These are phyloP conservation scores for Carpatolechia fugitivella DNA, from an alignment of 2,888 invertebrate genomes.

Conservation along the genomic window DNA sequence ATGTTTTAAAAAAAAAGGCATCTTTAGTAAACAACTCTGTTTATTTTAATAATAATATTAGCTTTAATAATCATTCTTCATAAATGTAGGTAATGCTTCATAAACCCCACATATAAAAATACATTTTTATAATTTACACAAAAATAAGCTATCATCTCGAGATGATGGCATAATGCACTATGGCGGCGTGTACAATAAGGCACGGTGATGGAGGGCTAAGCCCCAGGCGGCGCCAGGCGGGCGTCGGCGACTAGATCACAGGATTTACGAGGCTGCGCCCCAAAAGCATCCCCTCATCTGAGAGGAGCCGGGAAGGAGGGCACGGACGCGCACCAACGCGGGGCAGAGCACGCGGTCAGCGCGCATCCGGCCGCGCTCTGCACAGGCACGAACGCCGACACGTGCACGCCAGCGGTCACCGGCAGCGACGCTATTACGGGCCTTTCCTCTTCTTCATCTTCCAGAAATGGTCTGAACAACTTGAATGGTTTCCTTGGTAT, in stretches of 20 bases:
- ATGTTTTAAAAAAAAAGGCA: conserved; percentile 35
- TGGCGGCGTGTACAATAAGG: conserved; percentile 75
- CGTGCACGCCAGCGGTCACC: conserved; percentile 55
- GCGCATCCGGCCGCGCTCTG: conserved; percentile 66
- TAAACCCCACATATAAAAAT: conserved; percentile 78
- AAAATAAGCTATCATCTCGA: conserved; percentile 69
- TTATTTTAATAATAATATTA: conserved; percentile 67
- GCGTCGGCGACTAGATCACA: conserved; percentile 78
- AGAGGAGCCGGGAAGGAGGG: conserved; percentile 76
- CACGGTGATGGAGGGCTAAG: conserved; percentile 73
- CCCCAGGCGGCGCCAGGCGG: conserved; percentile 74
- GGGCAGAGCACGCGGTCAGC: conserved; percentile 54
- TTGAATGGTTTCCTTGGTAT: conserved; percentile 83
- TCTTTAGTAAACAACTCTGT: conserved; percentile 68
- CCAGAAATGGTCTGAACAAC: conserved; percentile 88
- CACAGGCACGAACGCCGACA: conserved; percentile 73
- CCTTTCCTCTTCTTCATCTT: conserved; percentile 76
- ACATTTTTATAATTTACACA: conserved; percentile 71
- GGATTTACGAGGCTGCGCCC: conserved; percentile 61
- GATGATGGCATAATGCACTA: conserved; percentile 74
- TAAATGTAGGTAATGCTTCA: conserved; percentile 70
- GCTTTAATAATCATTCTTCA: conserved; percentile 65
- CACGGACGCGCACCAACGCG: conserved; percentile 85
- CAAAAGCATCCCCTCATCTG: conserved; percentile 65
- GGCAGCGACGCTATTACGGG: conserved; percentile 60